Evolutionary conservation across 1,140 invertebrate genomes (phyloP).

Genomic region (Drosophila arawakana): DNA sequence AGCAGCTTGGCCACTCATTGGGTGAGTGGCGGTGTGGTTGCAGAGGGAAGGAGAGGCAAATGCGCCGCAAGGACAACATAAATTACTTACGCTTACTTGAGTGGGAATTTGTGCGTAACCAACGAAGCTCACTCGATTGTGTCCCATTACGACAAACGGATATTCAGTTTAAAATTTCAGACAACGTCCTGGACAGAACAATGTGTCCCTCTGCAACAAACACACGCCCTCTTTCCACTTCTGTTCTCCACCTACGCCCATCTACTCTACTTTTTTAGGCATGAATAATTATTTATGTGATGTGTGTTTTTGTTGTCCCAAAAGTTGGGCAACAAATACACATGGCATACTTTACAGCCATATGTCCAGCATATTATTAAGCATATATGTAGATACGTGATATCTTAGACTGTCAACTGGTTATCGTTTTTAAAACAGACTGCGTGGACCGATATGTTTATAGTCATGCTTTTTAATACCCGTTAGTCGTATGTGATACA

Average conservation of each 20-base stretch:
- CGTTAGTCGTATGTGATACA: no score
- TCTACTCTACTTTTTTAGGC: conserved; percentile 57
- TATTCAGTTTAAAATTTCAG: conserved; percentile 79
- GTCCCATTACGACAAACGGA: conserved; percentile 81
- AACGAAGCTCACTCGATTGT: conserved; percentile 82
- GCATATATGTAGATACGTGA: conserved; percentile 20
- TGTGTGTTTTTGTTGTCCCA: conserved; percentile 9
- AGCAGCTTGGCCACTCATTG: conserved; percentile 15
- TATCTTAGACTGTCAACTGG: conserved; percentile 31
- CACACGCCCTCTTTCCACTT: not conserved
- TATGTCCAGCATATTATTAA: conserved; percentile 70
- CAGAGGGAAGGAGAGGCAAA: conserved; percentile 33
- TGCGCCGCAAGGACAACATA: conserved; percentile 82
- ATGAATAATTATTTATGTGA: conserved; percentile 79
- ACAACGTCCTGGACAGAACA: conserved; percentile 51
- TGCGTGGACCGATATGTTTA: not conserved
- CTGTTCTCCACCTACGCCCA: not conserved
- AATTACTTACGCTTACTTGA: conserved; percentile 84
- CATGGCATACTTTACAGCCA: conserved; percentile 62
- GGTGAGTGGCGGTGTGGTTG: not conserved
- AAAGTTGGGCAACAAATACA: conserved; percentile 66
- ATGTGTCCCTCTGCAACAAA: conserved; percentile 21
- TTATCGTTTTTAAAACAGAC: conserved; percentile 7
- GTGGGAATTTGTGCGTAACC: conserved; percentile 84
- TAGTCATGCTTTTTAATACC: not conserved